Base-by-base conservation (phyloP, 1,140 invertebrate genomes). In the Cydia fagiglandana region DNA sequence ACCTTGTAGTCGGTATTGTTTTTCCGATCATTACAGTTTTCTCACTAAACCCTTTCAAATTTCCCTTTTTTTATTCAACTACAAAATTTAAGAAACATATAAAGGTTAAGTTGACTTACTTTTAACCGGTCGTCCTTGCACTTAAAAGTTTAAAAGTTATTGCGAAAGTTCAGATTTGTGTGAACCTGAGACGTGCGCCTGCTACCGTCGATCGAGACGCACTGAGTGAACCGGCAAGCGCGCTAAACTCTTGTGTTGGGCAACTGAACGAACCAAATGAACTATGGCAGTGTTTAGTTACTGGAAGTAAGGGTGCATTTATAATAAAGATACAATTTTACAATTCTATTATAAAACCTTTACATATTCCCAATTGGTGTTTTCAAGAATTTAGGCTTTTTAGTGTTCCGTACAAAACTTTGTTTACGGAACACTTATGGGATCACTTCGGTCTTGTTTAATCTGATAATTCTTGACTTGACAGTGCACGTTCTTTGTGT, bases 71-170 rank as follows among this genome's bases (percentile, higher is more conserved):
- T 41, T 41, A 41, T 53, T 53, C 13, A n/a, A 53, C 50, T 1
- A 53, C 45, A 47, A 61, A 61, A 61, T 17, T 12, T 61, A 61
- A 20, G 9, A 61, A 5, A 56, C 15, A n/a, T 17, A 41, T 70
- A 38, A n/a, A 3, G 2, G 0, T 17, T 20, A 70, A 70, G 15
- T 70, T 38, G 34, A 70, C 66, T 70, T 38, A 70, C 66, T 38
- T 70, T 70, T 30, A 45, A 70, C 66, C 66, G 34, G 66, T 68
- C 15, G 64, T 70, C 66, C 66, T 70, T 5, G 66, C 56, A 24
- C 56, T 61, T 20, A 61, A 47, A 47, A 53, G 50, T 15, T 66
- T 13, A 66, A 38, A 66, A 68, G 24, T 70, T n/a, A n/a, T 68
- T 70, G 34, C 34, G 66, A 45, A n/a, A 70, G 24, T 34, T 66